Evolutionary conservation across 2,888 invertebrate species (phyloP), one percentile per base, ranked within the genome.

Genomic region (Choreutis nemorana): DNA sequence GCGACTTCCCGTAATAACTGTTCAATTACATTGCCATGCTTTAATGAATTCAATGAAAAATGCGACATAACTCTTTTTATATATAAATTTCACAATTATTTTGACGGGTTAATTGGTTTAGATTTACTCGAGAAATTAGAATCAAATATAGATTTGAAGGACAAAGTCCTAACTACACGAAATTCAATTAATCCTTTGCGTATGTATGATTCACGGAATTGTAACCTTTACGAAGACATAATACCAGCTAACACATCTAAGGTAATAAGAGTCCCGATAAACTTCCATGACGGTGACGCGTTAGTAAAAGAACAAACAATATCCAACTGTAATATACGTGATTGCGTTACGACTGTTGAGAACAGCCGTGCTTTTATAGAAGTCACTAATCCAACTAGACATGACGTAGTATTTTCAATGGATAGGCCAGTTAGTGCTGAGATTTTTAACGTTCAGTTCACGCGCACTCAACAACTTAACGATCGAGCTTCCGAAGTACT

Each of bases 41-140:
- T 41, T 30, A 11, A 23, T 1, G 43, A 43, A 23, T 40, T 41
- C 28, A 35, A 37, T 7, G 26, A 25, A 6, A 9, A 2, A 12
- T 27, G 20, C 5, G 7, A 34, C 9, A 30, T 45, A 0, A 47
- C 25, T 2, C 30, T 48, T 2, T 51, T 34, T 20, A 22, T 46
- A 2, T 51, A 46, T 25, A 35, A 33, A 18, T 49, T 50, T 29
- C 49, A 52, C 29, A 24, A 48, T 9, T 40, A 35, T 25, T 52
- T 50, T 10, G 45, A 46, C 18, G 48, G 48, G 3, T 25, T 47
- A 0, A 42, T 48, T 28, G 49, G 48, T 4, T 10, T 35, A 4
- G 47, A 51, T 27, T 26, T 48, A 26, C 34, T 44, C 22, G 30
- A 31, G 3, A 37, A 39, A 16, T 45, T 33, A 39, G 41, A 42